Percentiles rank a stretch among this genome's conserved stretches.
These are phyloP conservation scores for Hybognathus amarus DNA, from an alignment of 2,797 vertebrate genomes.

Conservation along the genomic window DNA sequence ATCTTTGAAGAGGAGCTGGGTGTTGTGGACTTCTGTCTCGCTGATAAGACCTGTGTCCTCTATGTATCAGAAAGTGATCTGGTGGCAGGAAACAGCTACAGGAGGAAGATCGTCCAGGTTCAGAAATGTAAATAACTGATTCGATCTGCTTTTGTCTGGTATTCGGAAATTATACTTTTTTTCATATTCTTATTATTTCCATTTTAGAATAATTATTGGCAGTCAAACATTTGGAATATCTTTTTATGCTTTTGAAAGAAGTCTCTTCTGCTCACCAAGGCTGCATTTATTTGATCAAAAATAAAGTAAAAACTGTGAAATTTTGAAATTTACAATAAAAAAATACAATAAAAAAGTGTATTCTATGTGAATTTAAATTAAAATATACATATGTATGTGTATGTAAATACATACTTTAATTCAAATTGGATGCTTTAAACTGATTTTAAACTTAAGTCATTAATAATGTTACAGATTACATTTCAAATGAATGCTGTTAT, in stretches of 20 bases:
- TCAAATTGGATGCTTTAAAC: too few relatives aligned
- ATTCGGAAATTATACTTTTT: neutral
- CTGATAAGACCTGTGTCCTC: slow-evolving; percentile 83
- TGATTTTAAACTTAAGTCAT: too few relatives aligned
- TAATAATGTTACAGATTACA: neutral
- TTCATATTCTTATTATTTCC: neutral
- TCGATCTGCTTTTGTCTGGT: neutral
- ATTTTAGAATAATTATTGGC: neutral
- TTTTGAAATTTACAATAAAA: too few relatives aligned
- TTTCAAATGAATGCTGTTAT: neutral
- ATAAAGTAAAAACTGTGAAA: too few relatives aligned
- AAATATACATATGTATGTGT: too few relatives aligned
- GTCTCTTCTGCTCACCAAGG: too few relatives aligned
- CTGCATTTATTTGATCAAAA: too few relatives aligned
- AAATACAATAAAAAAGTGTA: too few relatives aligned
- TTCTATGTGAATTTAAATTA: too few relatives aligned
- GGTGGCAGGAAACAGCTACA: slow-evolving; percentile 84
- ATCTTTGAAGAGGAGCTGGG: slow-evolving; percentile 84
- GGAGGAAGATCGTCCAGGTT: slow-evolving; percentile 86
- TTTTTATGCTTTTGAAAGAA: too few relatives aligned
- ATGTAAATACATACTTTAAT: too few relatives aligned
- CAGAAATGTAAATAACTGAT: slow-evolving; percentile 82
- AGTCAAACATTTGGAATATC: neutral
- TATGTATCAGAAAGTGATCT: slow-evolving; percentile 89
- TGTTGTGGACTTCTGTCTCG: slow-evolving; percentile 87